Evolutionary conservation across 2,113 vertebrate species (phyloP).

Genomic region (Corythoichthys intestinalis): DNA sequence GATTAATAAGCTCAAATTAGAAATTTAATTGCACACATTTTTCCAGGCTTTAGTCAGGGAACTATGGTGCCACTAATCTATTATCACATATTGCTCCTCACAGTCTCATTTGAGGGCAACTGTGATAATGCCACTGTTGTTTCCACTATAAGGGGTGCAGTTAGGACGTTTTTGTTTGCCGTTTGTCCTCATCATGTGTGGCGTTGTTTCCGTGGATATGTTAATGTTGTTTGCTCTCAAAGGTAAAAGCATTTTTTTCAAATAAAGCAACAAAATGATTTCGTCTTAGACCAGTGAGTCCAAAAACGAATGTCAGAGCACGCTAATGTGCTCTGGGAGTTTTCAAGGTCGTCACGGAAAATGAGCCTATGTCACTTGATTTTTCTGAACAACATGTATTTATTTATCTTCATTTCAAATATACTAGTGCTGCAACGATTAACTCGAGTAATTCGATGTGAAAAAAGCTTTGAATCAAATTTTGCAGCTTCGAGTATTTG

Average conservation of each 20-base stretch:
- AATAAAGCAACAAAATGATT: not conserved
- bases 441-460: too few relatives aligned
- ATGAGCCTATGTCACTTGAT: not conserved
- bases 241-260: not conserved
- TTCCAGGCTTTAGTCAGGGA: constrained; percentile 31
- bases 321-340: not conserved
- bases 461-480: too few relatives aligned
- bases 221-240: constrained; percentile 8
- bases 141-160: constrained; percentile 20
- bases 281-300: not conserved
- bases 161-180: constrained; percentile 20
- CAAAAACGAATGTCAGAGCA: not conserved
- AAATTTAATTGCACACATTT: constrained; percentile 60
- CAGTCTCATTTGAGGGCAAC: constrained; percentile 19
- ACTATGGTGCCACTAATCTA: constrained; percentile 34
- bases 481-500: too few relatives aligned
- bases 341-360: not conserved
- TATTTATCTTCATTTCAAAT: not conserved
- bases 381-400: not conserved
- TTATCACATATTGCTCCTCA: constrained; percentile 31
- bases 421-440: not conserved
- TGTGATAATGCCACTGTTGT: constrained; percentile 11
- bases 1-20: constrained; percentile 52
- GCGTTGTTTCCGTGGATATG: constrained; percentile 15
- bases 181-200: constrained; percentile 7